Conservation (phyloP, 1,140 invertebrate genomes). For the Hesperophylax magnus region DNA sequence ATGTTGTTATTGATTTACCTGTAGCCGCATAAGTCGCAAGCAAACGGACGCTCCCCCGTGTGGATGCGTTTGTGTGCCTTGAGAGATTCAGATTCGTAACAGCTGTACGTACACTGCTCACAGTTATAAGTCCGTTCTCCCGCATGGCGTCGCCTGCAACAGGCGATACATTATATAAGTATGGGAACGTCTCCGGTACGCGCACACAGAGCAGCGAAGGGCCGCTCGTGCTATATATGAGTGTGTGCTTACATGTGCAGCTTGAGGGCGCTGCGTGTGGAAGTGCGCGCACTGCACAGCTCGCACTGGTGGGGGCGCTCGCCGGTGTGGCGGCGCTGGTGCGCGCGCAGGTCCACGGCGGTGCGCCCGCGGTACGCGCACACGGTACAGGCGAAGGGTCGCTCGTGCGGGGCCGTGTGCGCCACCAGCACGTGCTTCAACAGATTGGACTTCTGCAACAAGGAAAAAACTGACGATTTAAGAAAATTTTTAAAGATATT, state of each 20-base stretch:
- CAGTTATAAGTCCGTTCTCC: constrained; percentile 39
- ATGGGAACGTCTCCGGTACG: no score
- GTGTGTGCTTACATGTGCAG: constrained; percentile 38
- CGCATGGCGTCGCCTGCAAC: constrained; percentile 32
- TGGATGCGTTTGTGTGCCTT: constrained; percentile 41
- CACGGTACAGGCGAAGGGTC: constrained; percentile 5
- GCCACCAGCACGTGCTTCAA: constrained; percentile 42
- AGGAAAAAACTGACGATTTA: background rate
- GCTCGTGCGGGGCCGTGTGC: constrained; percentile 10
- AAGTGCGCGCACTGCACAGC: constrained; percentile 33
- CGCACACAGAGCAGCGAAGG: no score
- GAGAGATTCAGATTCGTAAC: constrained; percentile 36
- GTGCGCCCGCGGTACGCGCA: constrained; percentile 40
- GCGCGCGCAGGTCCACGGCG: constrained; percentile 20
- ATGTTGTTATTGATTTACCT: constrained; percentile 21
- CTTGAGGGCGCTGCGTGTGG: constrained; percentile 38
- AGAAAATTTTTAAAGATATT: no score
- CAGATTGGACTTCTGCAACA: constrained; percentile 48
- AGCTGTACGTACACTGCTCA: constrained; percentile 42
- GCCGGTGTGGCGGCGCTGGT: constrained; percentile 41
- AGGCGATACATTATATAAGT: no score
- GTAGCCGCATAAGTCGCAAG: constrained; percentile 43
- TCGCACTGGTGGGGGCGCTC: constrained; percentile 39
- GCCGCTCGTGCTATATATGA: background rate
- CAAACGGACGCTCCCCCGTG: constrained; percentile 46